Percentiles rank a stretch among this genome's conserved stretches.
Evolutionary conservation across 2,888 invertebrate species (phyloP).

Genomic region (Pyrrhosoma nymphula): DNA sequence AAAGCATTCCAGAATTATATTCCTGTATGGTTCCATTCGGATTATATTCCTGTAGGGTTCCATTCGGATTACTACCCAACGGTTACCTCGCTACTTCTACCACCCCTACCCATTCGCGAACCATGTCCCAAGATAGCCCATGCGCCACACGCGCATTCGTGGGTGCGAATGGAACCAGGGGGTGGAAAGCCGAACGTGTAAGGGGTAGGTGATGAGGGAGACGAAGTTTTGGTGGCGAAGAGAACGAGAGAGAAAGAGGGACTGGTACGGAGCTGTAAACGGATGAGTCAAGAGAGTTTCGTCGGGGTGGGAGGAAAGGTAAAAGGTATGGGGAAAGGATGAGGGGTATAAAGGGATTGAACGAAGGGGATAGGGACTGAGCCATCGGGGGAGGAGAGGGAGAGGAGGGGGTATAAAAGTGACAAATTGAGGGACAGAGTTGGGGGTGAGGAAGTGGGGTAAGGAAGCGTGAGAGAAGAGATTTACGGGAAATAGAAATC

Average conservation of each 20-base stretch:
- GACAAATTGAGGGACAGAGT: not conserved
- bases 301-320: not conserved
- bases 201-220: slow-evolving; percentile 9
- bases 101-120: too few relatives aligned
- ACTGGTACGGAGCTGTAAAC: not conserved
- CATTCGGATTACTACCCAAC: not conserved
- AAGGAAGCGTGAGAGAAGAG: not conserved
- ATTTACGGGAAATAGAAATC: not conserved
- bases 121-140: not conserved
- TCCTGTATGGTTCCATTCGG: too few relatives aligned
- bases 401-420: not conserved
- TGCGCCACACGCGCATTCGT: not conserved
- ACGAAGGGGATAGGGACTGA: not conserved
- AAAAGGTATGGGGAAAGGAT: not conserved
- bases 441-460: not conserved
- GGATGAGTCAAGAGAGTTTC: not conserved
- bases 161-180: not conserved
- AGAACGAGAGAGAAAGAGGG: not conserved
- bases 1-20: too few relatives aligned
- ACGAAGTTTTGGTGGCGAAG: not conserved
- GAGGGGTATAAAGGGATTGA: not conserved
- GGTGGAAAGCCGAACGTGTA: not conserved
- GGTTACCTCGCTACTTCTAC: not conserved
- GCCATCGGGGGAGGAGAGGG: too few relatives aligned
- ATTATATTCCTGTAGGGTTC: not conserved